A percentile compares a stretch with the other conserved stretches of the same genome.
phyloP scores from a whole-genome alignment of 2,797 vertebrate genomes.

The Antennarius maculatus region DNA sequence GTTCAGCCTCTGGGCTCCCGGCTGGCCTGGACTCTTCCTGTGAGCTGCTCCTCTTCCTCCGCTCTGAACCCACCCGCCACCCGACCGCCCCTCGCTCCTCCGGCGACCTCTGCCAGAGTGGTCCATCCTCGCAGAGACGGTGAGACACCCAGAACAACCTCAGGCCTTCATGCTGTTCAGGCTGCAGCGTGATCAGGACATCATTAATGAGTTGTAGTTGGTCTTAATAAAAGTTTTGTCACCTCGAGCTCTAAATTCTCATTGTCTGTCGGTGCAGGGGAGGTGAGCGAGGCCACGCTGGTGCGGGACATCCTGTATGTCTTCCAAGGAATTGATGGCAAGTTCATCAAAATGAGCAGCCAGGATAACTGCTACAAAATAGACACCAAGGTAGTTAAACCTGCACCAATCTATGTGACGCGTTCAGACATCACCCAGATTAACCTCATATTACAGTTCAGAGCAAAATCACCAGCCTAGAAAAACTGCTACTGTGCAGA shows the following conservation, averaged over 20 bases:
- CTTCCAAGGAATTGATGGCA: conserved; percentile 99
- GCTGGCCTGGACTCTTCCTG: conserved; percentile 91
- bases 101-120: conserved; percentile 75
- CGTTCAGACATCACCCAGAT: conserved; percentile 6
- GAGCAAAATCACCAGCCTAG: not conserved
- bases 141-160: conserved; percentile 35
- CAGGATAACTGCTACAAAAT: conserved; percentile 95
- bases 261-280: conserved; percentile 64
- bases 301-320: conserved; percentile 97
- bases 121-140: conserved; percentile 86
- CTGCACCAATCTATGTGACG: not conserved
- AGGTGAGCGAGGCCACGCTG: conserved; percentile 89
- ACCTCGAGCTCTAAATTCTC: not conserved
- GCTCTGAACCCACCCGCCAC: conserved; percentile 78
- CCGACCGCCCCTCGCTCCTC: conserved; percentile 80
- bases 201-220: not conserved
- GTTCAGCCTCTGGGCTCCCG: conserved; percentile 87
- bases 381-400: conserved; percentile 88
- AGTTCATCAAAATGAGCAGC: conserved; percentile 92
- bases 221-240: not conserved
- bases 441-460: not conserved
- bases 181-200: not conserved
- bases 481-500: not conserved
- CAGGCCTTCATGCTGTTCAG: not conserved
- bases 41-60: conserved; percentile 83